phyloP scores from a whole-genome alignment of 2,888 invertebrate species.

The Drosophila leonis region DNA sequence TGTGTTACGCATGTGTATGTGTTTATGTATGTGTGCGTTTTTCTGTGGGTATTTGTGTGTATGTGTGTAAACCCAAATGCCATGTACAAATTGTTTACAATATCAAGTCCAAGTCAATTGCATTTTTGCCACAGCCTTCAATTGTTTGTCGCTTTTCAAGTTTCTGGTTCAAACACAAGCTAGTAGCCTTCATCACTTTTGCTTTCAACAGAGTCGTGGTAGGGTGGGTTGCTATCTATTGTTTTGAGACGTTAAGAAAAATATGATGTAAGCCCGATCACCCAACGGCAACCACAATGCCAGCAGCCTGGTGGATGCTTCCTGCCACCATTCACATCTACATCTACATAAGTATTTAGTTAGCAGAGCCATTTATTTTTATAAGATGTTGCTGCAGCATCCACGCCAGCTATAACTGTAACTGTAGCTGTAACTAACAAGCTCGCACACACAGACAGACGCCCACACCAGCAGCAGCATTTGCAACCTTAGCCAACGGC shows the following conservation, averaged over 20 bases:
- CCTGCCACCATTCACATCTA: constrained; percentile 4
- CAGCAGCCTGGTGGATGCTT: constrained; percentile 13
- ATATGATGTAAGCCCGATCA: constrained; percentile 75
- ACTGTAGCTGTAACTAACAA: constrained; percentile 69
- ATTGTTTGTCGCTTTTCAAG: constrained; percentile 50
- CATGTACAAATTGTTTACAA: constrained; percentile 50
- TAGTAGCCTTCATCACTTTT: constrained; percentile 38
- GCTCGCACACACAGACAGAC: constrained; percentile 9
- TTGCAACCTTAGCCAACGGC: constrained; percentile 68
- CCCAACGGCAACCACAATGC: constrained; percentile 29
- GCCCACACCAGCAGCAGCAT: constrained; percentile 14
- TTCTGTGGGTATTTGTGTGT: constrained; percentile 13
- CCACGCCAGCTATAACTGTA: constrained; percentile 50
- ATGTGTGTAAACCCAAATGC: constrained; percentile 14
- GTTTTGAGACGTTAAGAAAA: constrained; percentile 68
- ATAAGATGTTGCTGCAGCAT: constrained; percentile 69
- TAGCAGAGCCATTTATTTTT: constrained; percentile 71
- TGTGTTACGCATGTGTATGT: constrained; percentile 3
- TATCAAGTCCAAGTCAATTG: constrained; percentile 60
- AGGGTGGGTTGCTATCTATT: constrained; percentile 41
- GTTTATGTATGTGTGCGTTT: background rate
- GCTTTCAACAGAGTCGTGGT: constrained; percentile 16
- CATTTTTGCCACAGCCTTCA: constrained; percentile 50
- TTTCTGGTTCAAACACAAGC: constrained; percentile 27
- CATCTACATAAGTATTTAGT: constrained; percentile 50